phyloP scores from a whole-genome alignment of 1,140 invertebrate genomes.

The Mycetomoellerius zeteki region DNA sequence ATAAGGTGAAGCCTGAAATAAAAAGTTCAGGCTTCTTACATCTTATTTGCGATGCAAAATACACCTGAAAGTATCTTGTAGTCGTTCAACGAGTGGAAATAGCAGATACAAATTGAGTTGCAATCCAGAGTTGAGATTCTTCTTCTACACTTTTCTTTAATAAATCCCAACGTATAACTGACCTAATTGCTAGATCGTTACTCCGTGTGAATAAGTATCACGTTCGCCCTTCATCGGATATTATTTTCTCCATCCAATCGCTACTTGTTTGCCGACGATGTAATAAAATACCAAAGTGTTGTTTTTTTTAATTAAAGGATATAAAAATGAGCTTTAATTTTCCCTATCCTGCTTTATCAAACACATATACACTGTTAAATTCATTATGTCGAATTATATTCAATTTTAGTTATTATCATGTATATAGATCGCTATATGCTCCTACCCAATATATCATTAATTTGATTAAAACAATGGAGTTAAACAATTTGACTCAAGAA shows the following conservation, averaged over 20 bases:
- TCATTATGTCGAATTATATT: too few species aligned
- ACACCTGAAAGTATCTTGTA: conserved; percentile 48
- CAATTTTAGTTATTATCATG: too few species aligned
- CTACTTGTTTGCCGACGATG: background rate
- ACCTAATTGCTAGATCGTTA: conserved; percentile 32
- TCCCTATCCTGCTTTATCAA: background rate
- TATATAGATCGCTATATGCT: too few species aligned
- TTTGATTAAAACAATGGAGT: background rate
- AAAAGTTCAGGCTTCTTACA: conserved; percentile 39
- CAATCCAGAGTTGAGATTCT: conserved; percentile 40
- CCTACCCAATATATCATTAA: too few species aligned
- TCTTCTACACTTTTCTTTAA: conserved; percentile 20
- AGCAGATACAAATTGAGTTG: conserved; percentile 58
- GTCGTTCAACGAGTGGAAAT: conserved; percentile 35
- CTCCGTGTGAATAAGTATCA: background rate
- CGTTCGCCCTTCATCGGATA: background rate
- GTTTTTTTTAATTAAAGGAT: conserved; percentile 16
- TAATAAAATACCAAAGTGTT: conserved; percentile 4
- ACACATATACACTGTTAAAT: too few species aligned
- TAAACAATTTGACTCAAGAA: too few species aligned
- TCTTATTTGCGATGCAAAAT: conserved; percentile 65
- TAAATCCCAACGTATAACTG: conserved; percentile 46
- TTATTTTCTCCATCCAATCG: background rate
- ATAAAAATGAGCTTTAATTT: conserved; percentile 14
- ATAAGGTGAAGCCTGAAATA: conserved; percentile 23